Conservation (phyloP, 2,797 vertebrate species). For the Capromys pilorides region DNA sequence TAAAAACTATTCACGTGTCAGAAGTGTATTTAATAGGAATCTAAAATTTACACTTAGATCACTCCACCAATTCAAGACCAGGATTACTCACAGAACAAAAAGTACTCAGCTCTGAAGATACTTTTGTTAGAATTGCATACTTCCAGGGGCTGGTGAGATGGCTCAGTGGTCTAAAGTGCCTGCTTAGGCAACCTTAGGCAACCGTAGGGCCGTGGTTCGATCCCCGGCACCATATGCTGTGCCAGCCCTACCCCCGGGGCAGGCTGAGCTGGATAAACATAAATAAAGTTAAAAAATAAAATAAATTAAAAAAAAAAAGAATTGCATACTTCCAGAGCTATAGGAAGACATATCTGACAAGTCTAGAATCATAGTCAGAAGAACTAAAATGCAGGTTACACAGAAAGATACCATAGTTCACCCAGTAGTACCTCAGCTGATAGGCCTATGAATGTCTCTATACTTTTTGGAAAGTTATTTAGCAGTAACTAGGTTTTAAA, state of each 20-base stretch:
- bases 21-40: neutral
- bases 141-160: no score
- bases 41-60: neutral
- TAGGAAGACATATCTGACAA: neutral
- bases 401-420: neutral
- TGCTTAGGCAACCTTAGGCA: no score
- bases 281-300: no score
- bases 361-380: neutral
- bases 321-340: neutral
- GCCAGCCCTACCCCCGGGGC: no score
- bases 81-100: neutral
- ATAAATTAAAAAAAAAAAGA: no score
- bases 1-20: neutral
- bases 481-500: neutral
- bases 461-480: constrained; percentile 37
- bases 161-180: no score
- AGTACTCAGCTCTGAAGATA: neutral
- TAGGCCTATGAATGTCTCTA: neutral
- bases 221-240: no score
- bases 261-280: no score
- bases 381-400: neutral
- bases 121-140: neutral
- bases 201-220: no score
- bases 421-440: neutral
- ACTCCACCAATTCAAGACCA: neutral